A percentile compares a stretch with the other conserved stretches of the same genome.
Conservation (phyloP, 2,888 invertebrate genomes). For the Scrobipalpa costella region DNA sequence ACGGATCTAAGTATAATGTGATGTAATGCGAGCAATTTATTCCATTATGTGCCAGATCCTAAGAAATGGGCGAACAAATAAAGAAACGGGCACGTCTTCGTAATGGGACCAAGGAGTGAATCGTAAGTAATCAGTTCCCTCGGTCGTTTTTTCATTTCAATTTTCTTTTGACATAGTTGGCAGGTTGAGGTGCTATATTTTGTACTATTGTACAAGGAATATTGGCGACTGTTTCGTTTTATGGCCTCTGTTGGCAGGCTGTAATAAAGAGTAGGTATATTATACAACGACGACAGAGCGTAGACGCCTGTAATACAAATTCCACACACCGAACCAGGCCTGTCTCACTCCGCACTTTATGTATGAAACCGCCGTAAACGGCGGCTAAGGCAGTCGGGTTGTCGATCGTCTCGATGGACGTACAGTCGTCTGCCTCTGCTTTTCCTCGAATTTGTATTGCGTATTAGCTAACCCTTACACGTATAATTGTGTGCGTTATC, state of each 20-base stretch:
- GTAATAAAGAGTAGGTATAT: constrained; percentile 13
- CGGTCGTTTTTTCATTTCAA: constrained; percentile 29
- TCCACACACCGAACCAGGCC: too few relatives aligned
- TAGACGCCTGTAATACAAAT: background rate
- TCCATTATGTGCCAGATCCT: constrained; percentile 34
- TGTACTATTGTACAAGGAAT: constrained; percentile 35
- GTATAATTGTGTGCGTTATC: too few relatives aligned
- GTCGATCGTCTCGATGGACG: too few relatives aligned
- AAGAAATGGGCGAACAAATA: constrained; percentile 38
- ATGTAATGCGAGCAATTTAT: constrained; percentile 36
- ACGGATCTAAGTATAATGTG: constrained; percentile 31
- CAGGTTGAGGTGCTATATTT: constrained; percentile 33
- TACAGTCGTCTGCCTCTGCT: too few relatives aligned
- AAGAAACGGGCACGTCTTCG: constrained; percentile 40
- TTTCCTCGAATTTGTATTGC: too few relatives aligned
- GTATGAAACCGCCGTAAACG: too few relatives aligned
- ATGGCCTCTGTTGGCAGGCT: constrained; percentile 34
- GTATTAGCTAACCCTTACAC: too few relatives aligned
- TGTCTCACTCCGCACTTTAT: too few relatives aligned
- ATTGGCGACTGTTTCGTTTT: constrained; percentile 33
- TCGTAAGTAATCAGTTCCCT: constrained; percentile 42
- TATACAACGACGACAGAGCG: background rate
- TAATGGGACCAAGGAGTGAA: constrained; percentile 50
- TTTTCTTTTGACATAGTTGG: constrained; percentile 22
- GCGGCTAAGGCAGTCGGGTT: too few relatives aligned